Base-by-base conservation (phyloP, 2,797 vertebrate genomes). In the Chiroxiphia lanceolata region DNA sequence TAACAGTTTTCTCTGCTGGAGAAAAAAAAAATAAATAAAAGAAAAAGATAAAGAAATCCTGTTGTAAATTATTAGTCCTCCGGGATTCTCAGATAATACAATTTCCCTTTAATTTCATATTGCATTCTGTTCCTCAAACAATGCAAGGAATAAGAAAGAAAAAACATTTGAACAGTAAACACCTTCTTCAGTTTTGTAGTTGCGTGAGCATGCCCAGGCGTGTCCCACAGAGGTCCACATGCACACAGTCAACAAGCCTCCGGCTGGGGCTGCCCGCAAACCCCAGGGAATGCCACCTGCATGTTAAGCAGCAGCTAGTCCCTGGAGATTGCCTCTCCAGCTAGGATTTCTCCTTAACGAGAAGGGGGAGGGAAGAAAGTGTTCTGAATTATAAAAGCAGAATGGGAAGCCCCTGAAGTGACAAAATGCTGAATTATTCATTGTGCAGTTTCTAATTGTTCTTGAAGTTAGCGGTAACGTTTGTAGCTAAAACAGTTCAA, bases 251-350 rank as follows among this genome's bases (percentile, higher is more conserved):
- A 87, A 65, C 86, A 5, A 15, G 40, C 65, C 83, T 78, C 77
- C 95, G 61, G 67, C 76, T 89, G 80, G 54, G 10, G 15, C 81
- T 87, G 86, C 45, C 86, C 44, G 6, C 81, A 92, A 85, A 45
- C 59, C 93, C 93, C 94, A 63, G 70, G 95, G 97, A 95, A 78
- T 83, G 87, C 81, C 83, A 93, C 94, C 94, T 94, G 97, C 96
- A 96, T 97, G 95, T 89, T 84, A 97, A 98, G 96, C 88, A 97
- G 72, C 87, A 97, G 85, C 48, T 83, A 71, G 83, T 36, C 96
- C 94, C 93, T 90, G 65, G 91, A 88, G 91, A 29, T 13, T 60
- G 44, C 23, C 53, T 76, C 57, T 91, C 42, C 61, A 80, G 56
- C 59, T 68, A 78, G 48, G 57, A 57, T 92, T 67, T 60, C 86